Conservation (phyloP, 2,888 invertebrate species). For the Rhagophthalmus giganteus region DNA sequence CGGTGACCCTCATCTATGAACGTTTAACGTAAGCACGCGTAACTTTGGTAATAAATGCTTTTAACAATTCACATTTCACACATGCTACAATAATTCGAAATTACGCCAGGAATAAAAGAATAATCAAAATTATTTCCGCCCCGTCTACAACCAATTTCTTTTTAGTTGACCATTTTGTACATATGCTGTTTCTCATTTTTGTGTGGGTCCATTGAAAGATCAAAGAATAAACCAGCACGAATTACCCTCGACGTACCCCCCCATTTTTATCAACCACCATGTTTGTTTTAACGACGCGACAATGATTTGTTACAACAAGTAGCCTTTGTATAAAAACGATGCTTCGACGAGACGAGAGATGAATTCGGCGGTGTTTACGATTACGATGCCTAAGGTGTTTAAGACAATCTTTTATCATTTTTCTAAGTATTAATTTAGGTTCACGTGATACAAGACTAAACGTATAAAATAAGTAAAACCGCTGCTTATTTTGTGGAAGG, state of each 20-base stretch:
- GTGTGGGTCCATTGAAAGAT: slow-evolving; percentile 32
- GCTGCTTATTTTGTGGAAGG: slow-evolving; percentile 28
- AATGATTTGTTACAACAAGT: slow-evolving; percentile 9
- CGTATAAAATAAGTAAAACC: slow-evolving; percentile 26
- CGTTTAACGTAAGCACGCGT: too few relatives aligned
- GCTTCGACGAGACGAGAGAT: neutral
- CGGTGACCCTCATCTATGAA: too few relatives aligned
- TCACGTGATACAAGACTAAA: too few relatives aligned
- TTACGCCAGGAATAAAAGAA: slow-evolving; percentile 26
- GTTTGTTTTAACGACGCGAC: slow-evolving; percentile 15
- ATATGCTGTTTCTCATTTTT: slow-evolving; percentile 34
- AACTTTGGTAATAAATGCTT: too few relatives aligned
- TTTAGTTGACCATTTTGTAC: slow-evolving; percentile 32
- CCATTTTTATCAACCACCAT: slow-evolving; percentile 24
- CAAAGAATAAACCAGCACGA: slow-evolving; percentile 25
- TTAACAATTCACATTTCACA: slow-evolving; percentile 7
- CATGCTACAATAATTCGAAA: slow-evolving; percentile 6
- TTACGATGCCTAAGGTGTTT: too few relatives aligned
- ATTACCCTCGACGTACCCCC: slow-evolving; percentile 26
- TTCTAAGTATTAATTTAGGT: too few relatives aligned
- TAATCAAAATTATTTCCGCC: slow-evolving; percentile 29
- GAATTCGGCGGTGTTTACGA: too few relatives aligned
- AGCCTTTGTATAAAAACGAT: neutral
- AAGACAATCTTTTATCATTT: too few relatives aligned
- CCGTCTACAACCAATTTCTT: slow-evolving; percentile 28